phyloP scores from a whole-genome alignment of 2,888 invertebrate genomes.

The Syrphus vitripennis region DNA sequence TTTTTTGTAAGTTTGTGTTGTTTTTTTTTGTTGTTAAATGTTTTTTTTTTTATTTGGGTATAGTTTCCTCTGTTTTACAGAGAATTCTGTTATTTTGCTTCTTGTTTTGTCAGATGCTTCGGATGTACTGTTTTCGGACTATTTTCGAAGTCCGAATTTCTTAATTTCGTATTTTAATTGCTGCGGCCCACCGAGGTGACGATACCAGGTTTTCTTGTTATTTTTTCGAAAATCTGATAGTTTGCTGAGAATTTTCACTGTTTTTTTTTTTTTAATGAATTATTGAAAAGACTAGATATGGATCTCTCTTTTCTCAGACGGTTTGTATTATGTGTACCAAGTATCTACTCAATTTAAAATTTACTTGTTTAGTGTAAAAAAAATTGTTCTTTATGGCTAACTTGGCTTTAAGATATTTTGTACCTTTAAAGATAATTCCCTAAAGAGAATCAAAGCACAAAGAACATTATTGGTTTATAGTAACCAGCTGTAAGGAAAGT shows the following conservation, averaged over 20 bases:
- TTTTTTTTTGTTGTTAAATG: conserved; percentile 4
- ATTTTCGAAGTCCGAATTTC: conserved; percentile 40
- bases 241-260: background rate
- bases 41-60: too few relatives aligned
- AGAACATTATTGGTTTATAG: too few relatives aligned
- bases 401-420: too few relatives aligned
- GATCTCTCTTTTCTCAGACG: background rate
- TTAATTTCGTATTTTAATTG: background rate
- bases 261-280: background rate
- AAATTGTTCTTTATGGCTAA: too few relatives aligned
- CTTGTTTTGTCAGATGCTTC: background rate
- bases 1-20: background rate
- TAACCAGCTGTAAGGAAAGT: too few relatives aligned
- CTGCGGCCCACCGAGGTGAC: background rate
- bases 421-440: too few relatives aligned
- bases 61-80: background rate
- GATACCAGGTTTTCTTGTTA: background rate
- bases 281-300: too few relatives aligned
- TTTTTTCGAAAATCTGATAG: background rate
- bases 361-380: too few relatives aligned
- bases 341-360: too few relatives aligned
- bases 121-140: conserved; percentile 22
- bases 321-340: background rate
- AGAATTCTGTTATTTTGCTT: background rate
- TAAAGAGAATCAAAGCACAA: too few relatives aligned